A percentile compares a stretch with the other conserved stretches of the same genome.
phyloP scores from a whole-genome alignment of 2,888 invertebrate species.

The Agrotis clavis region DNA sequence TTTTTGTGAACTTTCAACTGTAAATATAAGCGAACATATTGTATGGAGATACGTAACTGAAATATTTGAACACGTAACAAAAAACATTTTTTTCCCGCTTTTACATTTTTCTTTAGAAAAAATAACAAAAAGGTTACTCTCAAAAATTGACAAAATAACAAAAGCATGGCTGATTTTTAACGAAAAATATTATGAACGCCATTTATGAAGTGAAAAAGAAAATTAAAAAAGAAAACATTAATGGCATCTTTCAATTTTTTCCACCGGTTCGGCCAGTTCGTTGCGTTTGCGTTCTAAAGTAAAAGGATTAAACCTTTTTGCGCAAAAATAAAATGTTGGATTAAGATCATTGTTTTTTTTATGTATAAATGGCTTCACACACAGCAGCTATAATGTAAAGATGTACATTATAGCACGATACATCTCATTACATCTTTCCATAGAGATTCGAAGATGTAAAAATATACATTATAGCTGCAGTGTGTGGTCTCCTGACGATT shows the following conservation, averaged over 20 bases:
- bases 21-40: slow-evolving; percentile 60
- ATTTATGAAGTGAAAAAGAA: neutral
- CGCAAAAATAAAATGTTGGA: neutral
- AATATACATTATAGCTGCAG: too few relatives aligned
- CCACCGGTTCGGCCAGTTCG: neutral
- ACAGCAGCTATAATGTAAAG: too few relatives aligned
- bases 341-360: too few relatives aligned
- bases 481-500: too few relatives aligned
- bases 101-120: neutral
- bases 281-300: neutral
- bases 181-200: neutral
- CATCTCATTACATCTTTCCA: too few relatives aligned
- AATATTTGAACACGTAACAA: neutral
- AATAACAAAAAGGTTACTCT: neutral
- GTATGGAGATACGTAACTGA: neutral
- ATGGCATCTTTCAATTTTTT: slow-evolving; percentile 2
- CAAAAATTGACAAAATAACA: neutral
- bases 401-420: too few relatives aligned
- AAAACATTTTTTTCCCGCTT: neutral
- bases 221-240: neutral
- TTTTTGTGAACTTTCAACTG: slow-evolving; percentile 91
- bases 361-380: too few relatives aligned
- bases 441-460: too few relatives aligned
- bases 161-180: neutral
- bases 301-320: neutral